Evolutionary conservation across 2,113 vertebrate species (phyloP), one percentile per base, ranked within the genome.

Genomic region (Nycticorax nycticorax): DNA sequence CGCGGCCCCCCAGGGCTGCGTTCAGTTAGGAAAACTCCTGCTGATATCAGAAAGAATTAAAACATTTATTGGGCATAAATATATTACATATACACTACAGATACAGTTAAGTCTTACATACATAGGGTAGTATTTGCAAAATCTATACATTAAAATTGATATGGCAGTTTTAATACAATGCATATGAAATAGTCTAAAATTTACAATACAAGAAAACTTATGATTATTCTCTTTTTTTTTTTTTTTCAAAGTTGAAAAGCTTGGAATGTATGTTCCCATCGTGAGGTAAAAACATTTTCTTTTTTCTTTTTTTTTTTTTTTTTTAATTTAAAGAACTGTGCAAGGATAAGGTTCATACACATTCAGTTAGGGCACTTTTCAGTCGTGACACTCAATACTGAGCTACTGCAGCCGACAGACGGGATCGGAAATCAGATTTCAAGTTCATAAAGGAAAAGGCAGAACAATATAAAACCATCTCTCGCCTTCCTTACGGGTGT

Each of bases 21-120:
- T 9, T 53, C 68, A 27, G 43, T 37, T 37, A 85, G 76, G 79
- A 98, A 98, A 98, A 98, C 85, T 48, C 86, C 72, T 83, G 89
- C 88, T 88, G 73, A 88, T 93, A 83, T 93, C 97, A 96, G 98
- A 98, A 98, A 98, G 98, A 99, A 99, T 99, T 99, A 99, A 99
- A 99, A 99, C 99, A 99, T 99, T 99, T 99, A 99, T 99, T 99
- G 99, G 98, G 99, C 99, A 99, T 99, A 99, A 99, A 99, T 99
- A 99, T 99, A 99, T 99, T 99, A 99, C 99, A 99, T 99, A 99
- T 99, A 99, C 99, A 99, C 99, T 99, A 99, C 99, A 99, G 99
- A 99, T 99, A 99, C 99, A 99, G 99, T 99, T 99, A 99, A 98
- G 99, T 99, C 99, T 99, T 99, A 99, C 99, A 99, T 99, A 99